Conservation (phyloP, 2,797 vertebrate genomes). For the Coilia nasus region DNA sequence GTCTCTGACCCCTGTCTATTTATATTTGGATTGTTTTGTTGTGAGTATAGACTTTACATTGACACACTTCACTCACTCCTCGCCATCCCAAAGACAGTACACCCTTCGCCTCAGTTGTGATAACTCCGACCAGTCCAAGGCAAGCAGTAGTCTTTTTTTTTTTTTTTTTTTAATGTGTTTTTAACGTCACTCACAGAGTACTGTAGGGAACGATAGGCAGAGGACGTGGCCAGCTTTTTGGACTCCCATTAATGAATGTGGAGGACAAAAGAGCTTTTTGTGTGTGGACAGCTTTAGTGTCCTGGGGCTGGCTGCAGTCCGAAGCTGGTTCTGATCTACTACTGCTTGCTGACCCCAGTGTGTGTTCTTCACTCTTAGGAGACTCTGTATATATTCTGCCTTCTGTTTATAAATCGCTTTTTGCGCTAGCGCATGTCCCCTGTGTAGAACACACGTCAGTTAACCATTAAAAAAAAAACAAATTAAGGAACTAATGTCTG, state of each 20-base stretch:
- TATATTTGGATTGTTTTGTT: slow-evolving; percentile 58
- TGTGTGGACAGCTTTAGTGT: not conserved
- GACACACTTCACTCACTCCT: slow-evolving; percentile 39
- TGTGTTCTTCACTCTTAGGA: not conserved
- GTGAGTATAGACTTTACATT: slow-evolving; percentile 54
- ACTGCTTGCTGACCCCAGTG: not conserved
- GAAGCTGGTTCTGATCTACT: not conserved
- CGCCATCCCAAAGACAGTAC: not conserved
- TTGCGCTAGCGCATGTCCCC: slow-evolving; percentile 42
- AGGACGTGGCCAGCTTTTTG: not conserved
- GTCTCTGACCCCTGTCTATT: slow-evolving; percentile 50
- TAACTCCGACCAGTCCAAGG: not conserved
- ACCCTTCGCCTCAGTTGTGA: not conserved
- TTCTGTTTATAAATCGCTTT: not conserved
- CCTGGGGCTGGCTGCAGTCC: not conserved
- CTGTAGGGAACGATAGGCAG: not conserved
- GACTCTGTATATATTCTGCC: not conserved
- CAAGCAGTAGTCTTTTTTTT: slow-evolving; percentile 4
- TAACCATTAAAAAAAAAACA: slow-evolving; percentile 65
- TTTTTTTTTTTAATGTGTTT: slow-evolving; percentile 21
- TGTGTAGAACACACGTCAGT: slow-evolving; percentile 73
- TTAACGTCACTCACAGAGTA: not conserved
- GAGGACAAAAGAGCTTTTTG: not conserved
- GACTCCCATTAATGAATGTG: not conserved
- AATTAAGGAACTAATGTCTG: slow-evolving; percentile 56